Conservation (phyloP, 2,888 invertebrate species). For the Athalia circularis region DNA sequence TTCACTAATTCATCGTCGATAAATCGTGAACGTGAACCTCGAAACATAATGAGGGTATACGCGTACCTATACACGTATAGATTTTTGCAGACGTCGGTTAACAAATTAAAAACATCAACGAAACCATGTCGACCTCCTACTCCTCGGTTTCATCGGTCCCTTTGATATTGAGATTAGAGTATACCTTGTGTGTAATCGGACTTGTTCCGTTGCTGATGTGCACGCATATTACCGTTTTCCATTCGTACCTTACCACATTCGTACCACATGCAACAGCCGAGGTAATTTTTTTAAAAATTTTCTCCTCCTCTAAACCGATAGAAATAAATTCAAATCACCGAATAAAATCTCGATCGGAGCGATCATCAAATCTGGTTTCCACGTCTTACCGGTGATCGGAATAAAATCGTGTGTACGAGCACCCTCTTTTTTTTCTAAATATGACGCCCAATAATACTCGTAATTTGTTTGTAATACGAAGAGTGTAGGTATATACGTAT, state of each 20-base stretch:
- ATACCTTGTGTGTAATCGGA: slow-evolving; percentile 30
- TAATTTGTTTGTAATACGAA: no score
- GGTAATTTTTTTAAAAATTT: not conserved
- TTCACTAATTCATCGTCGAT: slow-evolving; percentile 29
- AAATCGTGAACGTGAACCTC: not conserved
- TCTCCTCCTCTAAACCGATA: no score
- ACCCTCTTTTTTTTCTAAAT: no score
- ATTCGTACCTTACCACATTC: not conserved
- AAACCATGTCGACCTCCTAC: slow-evolving; percentile 24
- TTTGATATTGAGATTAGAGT: slow-evolving; percentile 41
- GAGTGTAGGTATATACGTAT: no score
- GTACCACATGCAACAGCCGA: not conserved
- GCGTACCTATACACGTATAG: not conserved
- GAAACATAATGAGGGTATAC: not conserved
- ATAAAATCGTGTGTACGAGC: no score
- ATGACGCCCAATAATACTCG: no score
- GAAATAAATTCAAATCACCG: no score
- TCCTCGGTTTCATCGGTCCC: slow-evolving; percentile 13
- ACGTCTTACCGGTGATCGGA: no score
- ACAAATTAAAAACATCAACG: slow-evolving; percentile 42
- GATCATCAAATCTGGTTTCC: not conserved
- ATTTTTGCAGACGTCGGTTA: slow-evolving; percentile 30
- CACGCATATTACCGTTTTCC: slow-evolving; percentile 7
- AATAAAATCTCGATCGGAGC: no score
- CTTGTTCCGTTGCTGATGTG: slow-evolving; percentile 18